Evolutionary conservation across 2,113 vertebrate species (phyloP), one percentile per base, ranked within the genome.

Genomic region (Thinocorus orbignyianus): DNA sequence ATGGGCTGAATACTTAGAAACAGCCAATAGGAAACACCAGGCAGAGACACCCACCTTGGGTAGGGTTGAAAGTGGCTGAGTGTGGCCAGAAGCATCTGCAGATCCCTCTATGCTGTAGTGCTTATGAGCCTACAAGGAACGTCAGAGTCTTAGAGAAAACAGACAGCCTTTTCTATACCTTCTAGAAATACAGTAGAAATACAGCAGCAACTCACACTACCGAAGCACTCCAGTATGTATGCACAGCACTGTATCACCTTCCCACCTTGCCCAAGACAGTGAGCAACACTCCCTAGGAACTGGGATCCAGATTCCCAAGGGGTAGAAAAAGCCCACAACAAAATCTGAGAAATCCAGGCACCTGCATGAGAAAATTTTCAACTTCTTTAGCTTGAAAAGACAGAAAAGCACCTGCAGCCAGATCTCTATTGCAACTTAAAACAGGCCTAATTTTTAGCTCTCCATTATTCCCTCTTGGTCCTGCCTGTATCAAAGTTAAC

Each of bases 11-110:
- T 44, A 7, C 35, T 68, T 71, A 51, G 88, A 39, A 93, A 52
- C 24, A 92, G 73, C 81, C 94, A 96, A 89, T 84, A 71, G 65
- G 57, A 89, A 91, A 83, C 51, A 79, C 65, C 86, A 93, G 86
- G 83, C 81, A 95, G 81, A 95, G 93, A 95, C 89, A 95, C 86
- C 96, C 94, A 95, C 89, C 86, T 84, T 23, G 89, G 91, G 96
- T 35, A 93, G 72, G 69, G 72, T 11, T 55, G 62, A 33, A 54
- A 68, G 81, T 51, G 82, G 19, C 66, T 17, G 71, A 80, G 33
- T 25, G 44, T 2, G 31, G 80, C 72, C 90, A 95, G 83, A 49
- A 81, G 88, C 76, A 83, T 88, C 80, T 83, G 72, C 79, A 86
- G 51, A 48, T 24, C 69, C 73, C 76, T 78, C 64, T 49, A 3